phyloP scores from a whole-genome alignment of 2,797 vertebrate species.

The Enteromius treurensis region DNA sequence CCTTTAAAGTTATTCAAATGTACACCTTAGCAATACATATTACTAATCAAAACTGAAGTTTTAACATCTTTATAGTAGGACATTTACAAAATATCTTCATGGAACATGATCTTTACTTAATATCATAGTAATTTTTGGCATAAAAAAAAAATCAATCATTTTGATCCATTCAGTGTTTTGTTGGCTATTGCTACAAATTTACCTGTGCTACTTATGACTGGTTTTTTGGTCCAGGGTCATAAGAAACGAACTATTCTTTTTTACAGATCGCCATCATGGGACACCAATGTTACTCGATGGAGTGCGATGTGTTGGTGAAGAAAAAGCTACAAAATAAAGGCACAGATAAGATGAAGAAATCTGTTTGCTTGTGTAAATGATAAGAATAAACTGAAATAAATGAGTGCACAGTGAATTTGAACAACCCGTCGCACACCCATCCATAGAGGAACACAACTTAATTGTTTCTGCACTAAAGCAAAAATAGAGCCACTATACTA shows the following conservation, averaged over 20 bases:
- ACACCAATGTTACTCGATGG: constrained; percentile 91
- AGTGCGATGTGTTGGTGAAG: constrained; percentile 83
- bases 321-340: constrained; percentile 81
- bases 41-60: too few relatives aligned
- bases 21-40: too few relatives aligned
- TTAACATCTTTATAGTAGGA: too few relatives aligned
- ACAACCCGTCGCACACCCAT: constrained; percentile 1
- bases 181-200: too few relatives aligned
- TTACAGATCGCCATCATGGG: constrained; percentile 86
- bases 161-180: too few relatives aligned
- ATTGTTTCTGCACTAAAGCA: not conserved
- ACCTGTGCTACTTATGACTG: too few relatives aligned
- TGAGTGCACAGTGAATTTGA: not conserved
- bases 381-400: constrained; percentile 9
- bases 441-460: not conserved
- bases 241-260: not conserved
- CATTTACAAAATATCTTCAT: too few relatives aligned
- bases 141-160: too few relatives aligned
- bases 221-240: too few relatives aligned
- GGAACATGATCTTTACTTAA: too few relatives aligned
- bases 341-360: constrained; percentile 80
- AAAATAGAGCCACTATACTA: not conserved
- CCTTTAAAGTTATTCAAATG: too few relatives aligned
- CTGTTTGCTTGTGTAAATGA: not conserved
- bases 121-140: too few relatives aligned